These are phyloP conservation scores for Ostrea edulis DNA, from an alignment of 1,140 invertebrate genomes.

Conservation along the genomic window DNA sequence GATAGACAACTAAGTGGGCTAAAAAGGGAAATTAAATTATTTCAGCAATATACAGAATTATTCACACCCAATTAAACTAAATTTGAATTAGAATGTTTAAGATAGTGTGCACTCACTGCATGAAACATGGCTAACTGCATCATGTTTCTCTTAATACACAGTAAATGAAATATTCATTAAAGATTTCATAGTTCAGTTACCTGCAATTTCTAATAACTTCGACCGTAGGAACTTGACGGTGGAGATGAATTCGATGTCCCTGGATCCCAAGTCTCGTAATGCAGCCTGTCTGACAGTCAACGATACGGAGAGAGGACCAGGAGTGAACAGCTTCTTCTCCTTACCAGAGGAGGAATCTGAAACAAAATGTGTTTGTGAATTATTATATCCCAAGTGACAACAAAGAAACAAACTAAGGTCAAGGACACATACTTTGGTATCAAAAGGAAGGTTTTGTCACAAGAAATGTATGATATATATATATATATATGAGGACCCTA, in stretches of 20 bases:
- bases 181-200: constrained; percentile 65
- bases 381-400: no score
- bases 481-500: no score
- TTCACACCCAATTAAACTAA: background rate
- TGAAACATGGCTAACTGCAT: no score
- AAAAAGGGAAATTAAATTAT: no score
- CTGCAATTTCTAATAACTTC: constrained; percentile 79
- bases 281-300: constrained; percentile 79
- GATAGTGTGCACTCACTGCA: background rate
- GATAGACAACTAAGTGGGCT: no score
- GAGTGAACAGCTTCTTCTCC: constrained; percentile 81
- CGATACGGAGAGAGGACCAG: constrained; percentile 80
- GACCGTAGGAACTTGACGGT: constrained; percentile 77
- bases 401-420: no score
- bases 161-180: background rate
- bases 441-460: no score
- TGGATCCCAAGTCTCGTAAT: constrained; percentile 80
- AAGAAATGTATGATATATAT: no score
- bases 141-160: no score
- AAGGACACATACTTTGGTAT: no score
- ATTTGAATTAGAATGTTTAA: background rate
- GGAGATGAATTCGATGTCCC: constrained; percentile 80
- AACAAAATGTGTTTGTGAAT: background rate
- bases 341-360: background rate
- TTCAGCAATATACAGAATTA: background rate